Percentiles rank a stretch among this genome's conserved stretches.
Conservation (phyloP, 2,888 invertebrate species). For the Himalopsyche tibetana region DNA sequence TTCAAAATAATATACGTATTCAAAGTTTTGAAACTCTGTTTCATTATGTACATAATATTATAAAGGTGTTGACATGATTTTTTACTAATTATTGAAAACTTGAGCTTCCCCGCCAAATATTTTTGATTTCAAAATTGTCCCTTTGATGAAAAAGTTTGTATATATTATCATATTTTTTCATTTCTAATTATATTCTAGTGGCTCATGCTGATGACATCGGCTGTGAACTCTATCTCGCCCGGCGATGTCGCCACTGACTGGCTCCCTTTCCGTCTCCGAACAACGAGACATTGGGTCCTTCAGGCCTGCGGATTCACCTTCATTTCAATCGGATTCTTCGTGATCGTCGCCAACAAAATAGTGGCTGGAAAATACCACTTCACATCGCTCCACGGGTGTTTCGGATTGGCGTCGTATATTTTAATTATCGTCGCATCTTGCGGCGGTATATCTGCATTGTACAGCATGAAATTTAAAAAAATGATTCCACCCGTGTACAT, state of each 20-base stretch:
- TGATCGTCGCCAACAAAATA: conserved; percentile 74
- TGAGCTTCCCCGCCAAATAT: too few relatives aligned
- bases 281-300: conserved; percentile 75
- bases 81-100: too few relatives aligned
- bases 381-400: conserved; percentile 72
- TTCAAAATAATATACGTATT: too few relatives aligned
- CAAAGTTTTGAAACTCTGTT: too few relatives aligned
- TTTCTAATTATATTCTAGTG: conserved; percentile 69
- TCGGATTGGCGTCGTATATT: conserved; percentile 73
- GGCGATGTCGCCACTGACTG: conserved; percentile 76
- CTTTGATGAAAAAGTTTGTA: too few relatives aligned
- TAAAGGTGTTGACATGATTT: too few relatives aligned
- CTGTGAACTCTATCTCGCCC: conserved; percentile 74
- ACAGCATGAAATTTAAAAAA: conserved; percentile 73
- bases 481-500: conserved; percentile 74
- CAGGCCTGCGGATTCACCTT: conserved; percentile 71
- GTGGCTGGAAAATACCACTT: conserved; percentile 71
- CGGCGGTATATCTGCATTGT: conserved; percentile 74
- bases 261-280: conserved; percentile 75
- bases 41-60: too few relatives aligned
- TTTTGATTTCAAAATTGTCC: too few relatives aligned
- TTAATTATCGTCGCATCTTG: conserved; percentile 72
- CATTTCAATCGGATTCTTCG: conserved; percentile 71
- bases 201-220: conserved; percentile 74
- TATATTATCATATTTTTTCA: not conserved